Evolutionary conservation across 2,888 invertebrate species (phyloP).

Genomic region (Andrena camellia): DNA sequence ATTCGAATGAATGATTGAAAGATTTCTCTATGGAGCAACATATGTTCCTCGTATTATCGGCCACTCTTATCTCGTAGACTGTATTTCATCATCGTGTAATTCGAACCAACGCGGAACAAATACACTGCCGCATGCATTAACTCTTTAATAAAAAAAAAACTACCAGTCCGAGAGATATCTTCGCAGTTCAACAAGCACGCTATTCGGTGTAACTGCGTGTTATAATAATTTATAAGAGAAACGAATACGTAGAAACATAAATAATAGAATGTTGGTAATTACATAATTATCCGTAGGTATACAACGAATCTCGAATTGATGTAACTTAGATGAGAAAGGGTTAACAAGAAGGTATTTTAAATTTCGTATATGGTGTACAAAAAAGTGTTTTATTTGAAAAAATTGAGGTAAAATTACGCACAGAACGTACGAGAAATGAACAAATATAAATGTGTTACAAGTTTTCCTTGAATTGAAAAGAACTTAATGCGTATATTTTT

Average conservation of each 20-base stretch:
- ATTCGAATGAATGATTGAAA: conserved; percentile 65
- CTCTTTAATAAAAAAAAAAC: background rate
- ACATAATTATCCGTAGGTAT: background rate
- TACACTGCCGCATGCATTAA: background rate
- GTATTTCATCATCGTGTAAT: conserved; percentile 42
- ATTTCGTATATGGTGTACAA: background rate
- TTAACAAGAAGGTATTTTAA: too few relatives aligned
- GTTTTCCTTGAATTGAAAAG: background rate
- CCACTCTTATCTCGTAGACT: conserved; percentile 46
- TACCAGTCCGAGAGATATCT: background rate
- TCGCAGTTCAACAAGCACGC: background rate
- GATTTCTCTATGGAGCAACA: conserved; percentile 42
- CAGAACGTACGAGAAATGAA: background rate
- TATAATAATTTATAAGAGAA: background rate
- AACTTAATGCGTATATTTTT: background rate
- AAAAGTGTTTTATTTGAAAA: background rate
- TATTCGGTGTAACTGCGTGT: background rate
- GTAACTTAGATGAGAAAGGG: background rate
- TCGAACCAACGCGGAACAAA: conserved; percentile 20
- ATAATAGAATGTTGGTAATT: background rate
- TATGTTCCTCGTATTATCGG: conserved; percentile 47
- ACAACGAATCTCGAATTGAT: background rate
- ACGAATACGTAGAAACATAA: background rate
- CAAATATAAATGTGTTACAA: background rate
- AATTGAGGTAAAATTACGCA: background rate